Evolutionary conservation across 2,797 vertebrate genomes (phyloP), one percentile per base, ranked within the genome.

Genomic region (Cossypha dichroa): DNA sequence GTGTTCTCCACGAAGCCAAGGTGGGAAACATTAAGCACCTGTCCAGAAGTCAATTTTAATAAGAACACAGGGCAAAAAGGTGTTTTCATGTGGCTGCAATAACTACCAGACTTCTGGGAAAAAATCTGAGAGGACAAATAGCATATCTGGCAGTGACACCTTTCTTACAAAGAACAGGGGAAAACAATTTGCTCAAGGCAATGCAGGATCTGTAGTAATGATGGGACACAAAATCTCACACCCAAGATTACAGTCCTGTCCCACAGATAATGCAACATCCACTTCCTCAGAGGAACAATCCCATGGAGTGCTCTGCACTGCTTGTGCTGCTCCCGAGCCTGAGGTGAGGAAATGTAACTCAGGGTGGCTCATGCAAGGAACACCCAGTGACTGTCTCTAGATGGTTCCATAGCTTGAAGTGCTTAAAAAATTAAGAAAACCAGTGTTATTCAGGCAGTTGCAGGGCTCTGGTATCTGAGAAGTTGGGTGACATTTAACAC

Each of bases 401-500:
- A 4, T 38, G 6, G 21, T 78, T 41, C 49, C 28, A 48, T 9
- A 46, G 55, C 19, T 52, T 74, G 5, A 76, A 63, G 22, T 20
- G 11, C 56, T 80, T 26, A 36, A 75, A 77, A 62, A 45, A 13
- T 1, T 5, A 9, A 31, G 51, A 40, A 76, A 62, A 73, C 3
- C 1, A 5, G 1, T 23, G 26, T 56, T 3, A 77, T 46, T 88
- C 41, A 67, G 31, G 5, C 22, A 52, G 17, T 56, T 68, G 34
- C 5, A 64, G 13, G 45, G 11, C 36, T 81, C 26, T 5, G 2
- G 38, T 22, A 33, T 28, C 72, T 49, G 28, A 58, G 33, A 14
- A 73, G 33, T 2, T 12, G 5, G 1, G 25, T 51, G 79, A 69
- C 22, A n/a, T 52, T 70, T 29, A 51, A 31, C 0, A 0, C 15